Conservation (phyloP, 2,888 invertebrate species). For the Cephalotes varians region DNA sequence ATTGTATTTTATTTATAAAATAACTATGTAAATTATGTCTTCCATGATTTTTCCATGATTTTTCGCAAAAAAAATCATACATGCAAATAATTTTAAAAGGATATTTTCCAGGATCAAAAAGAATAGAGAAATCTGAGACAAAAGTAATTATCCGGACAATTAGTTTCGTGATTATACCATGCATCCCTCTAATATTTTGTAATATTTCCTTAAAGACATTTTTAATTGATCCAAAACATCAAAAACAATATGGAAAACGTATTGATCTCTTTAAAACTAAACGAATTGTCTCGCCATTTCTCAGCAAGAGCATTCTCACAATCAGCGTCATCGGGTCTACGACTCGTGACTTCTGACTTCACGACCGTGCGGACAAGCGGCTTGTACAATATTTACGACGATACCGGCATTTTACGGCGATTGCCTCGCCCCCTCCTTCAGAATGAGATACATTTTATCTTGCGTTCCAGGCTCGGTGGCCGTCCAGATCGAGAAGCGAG, state of each 20-base stretch:
- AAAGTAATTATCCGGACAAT: too few species aligned
- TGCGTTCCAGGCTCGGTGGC: neutral
- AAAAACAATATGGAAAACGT: neutral
- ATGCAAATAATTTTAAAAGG: too few species aligned
- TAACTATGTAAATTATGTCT: too few species aligned
- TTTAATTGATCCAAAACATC: neutral
- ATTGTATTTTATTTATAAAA: too few species aligned
- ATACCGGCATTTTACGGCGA: slow-evolving; percentile 52
- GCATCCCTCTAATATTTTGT: neutral
- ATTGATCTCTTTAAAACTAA: neutral
- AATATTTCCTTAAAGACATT: neutral
- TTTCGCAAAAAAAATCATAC: too few species aligned
- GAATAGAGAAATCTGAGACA: too few species aligned
- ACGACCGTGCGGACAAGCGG: slow-evolving; percentile 36
- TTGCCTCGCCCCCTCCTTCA: slow-evolving; percentile 38
- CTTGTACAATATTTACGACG: slow-evolving; percentile 53
- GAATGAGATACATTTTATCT: slow-evolving; percentile 53
- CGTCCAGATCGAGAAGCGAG: neutral
- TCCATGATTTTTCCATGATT: too few species aligned
- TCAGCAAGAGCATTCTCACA: slow-evolving; percentile 8
- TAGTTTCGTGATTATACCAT: too few species aligned
- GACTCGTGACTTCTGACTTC: slow-evolving; percentile 12
- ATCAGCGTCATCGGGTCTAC: slow-evolving; percentile 26
- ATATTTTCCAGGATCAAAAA: too few species aligned
- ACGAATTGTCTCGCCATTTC: slow-evolving; percentile 3